phyloP scores from a whole-genome alignment of 1,140 invertebrate genomes.

The Dendrolimus kikuchii region DNA sequence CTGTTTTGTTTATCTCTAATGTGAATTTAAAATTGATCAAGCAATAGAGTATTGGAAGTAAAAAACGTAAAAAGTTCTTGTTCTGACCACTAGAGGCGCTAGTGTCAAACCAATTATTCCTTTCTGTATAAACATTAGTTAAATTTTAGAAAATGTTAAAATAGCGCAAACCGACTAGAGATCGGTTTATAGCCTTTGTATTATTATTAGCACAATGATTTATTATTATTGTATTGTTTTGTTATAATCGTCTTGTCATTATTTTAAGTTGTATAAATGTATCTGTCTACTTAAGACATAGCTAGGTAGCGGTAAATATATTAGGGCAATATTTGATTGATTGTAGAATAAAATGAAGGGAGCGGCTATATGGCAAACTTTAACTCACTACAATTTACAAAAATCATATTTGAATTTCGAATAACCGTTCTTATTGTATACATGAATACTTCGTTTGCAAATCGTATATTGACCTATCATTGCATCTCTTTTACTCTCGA shows the following conservation, averaged over 20 bases:
- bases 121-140: constrained; percentile 18
- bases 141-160: constrained; percentile 27
- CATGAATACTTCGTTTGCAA: too few relatives aligned
- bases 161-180: constrained; percentile 11
- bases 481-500: too few relatives aligned
- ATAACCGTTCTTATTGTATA: too few relatives aligned
- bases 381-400: too few relatives aligned
- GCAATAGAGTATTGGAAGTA: too few relatives aligned
- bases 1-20: too few relatives aligned
- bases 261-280: constrained; percentile 71
- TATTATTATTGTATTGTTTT: constrained; percentile 53
- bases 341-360: constrained; percentile 32
- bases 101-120: constrained; percentile 1
- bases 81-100: too few relatives aligned
- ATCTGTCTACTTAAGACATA: constrained; percentile 65
- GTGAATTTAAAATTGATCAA: too few relatives aligned
- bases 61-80: too few relatives aligned
- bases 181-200: constrained; percentile 21
- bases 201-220: constrained; percentile 63
- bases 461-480: too few relatives aligned
- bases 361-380: neutral
- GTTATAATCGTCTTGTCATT: constrained; percentile 68
- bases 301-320: constrained; percentile 67
- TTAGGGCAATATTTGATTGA: constrained; percentile 51
- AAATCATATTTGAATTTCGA: too few relatives aligned